Base-by-base conservation (phyloP, 2,113 vertebrate species). In the Oenanthe melanoleuca region DNA sequence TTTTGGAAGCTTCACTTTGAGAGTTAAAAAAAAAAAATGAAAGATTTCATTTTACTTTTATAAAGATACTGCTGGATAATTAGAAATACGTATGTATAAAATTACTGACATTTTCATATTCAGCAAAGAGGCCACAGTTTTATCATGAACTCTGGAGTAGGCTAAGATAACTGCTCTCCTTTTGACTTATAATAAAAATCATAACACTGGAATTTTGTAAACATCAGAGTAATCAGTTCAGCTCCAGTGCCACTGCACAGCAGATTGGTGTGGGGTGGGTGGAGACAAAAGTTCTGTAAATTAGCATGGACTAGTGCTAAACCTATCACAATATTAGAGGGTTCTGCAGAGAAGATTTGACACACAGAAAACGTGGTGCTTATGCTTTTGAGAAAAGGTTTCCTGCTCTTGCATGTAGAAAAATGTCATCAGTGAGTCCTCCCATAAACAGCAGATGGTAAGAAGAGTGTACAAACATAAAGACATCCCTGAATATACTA, bases 401-500 rank as follows among this genome's bases (percentile, higher is more conserved):
- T 69, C 57, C 60, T 75, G 64, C 21, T 94, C 33, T 75, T 52
- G 18, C 28, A 13, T 33, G 26, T 57, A 61, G n/a, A 42, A 72
- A 61, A 24, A 89, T 80, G 88, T 79, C 50, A 47, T 67, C 91
- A 91, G 63, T 86, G 81, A 96, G 55, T 87, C 73, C 93, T 80
- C 72, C 59, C 63, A 61, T 44, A 92, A 95, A 79, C 33, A 96
- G 49, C 91, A 97, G 89, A 96, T 75, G 77, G 69, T 49, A 18
- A 52, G 56, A 50, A 45, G 26, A 91, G 67, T 52, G 14, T 81
- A 87, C 95, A 94, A 71, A 95, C 31, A 71, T 57, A 47, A 94
- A 94, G 85, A 95, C 52, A 93, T 3, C 12, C 50, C 74, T 69
- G 71, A 70, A 97, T n/a, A n/a, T n/a, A 75, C 55, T 66, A 47